A percentile compares a stretch with the other conserved stretches of the same genome.
These are phyloP conservation scores for Benthosema pterotum DNA, from an alignment of 2,797 vertebrate genomes.

Conservation along the genomic window DNA sequence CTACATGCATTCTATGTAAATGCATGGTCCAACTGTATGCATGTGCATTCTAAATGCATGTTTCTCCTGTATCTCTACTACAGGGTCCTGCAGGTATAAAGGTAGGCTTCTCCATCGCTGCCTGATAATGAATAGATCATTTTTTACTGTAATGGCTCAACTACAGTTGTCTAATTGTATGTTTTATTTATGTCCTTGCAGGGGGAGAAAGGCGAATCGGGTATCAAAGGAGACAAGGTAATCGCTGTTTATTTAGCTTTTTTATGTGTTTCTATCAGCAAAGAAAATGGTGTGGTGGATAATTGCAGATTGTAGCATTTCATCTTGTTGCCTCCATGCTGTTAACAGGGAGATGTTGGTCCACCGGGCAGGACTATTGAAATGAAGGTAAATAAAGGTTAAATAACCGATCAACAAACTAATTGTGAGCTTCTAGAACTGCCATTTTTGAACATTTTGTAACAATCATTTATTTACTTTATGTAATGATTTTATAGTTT, in stretches of 20 bases:
- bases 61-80: conserved; percentile 27
- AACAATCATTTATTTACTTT: not conserved
- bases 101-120: conserved; percentile 54
- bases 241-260: not conserved
- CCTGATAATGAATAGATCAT: too few relatives aligned
- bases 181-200: conserved; percentile 47
- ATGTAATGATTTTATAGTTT: not conserved
- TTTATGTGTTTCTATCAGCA: not conserved
- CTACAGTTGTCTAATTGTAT: not conserved
- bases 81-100: conserved; percentile 80
- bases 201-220: conserved; percentile 80
- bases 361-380: conserved; percentile 77
- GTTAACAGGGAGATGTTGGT: conserved; percentile 79
- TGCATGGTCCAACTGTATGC: too few relatives aligned
- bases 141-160: too few relatives aligned
- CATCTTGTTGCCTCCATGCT: conserved; percentile 24
- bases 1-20: too few relatives aligned
- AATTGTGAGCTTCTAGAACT: too few relatives aligned
- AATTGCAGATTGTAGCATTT: conserved; percentile 14
- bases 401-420: too few relatives aligned
- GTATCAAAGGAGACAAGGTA: conserved; percentile 78
- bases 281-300: conserved; percentile 22
- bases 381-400: conserved; percentile 86
- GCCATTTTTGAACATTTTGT: too few relatives aligned
- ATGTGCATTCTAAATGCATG: conserved; percentile 40